Base-by-base conservation (phyloP, 2,113 vertebrate genomes). In the Osmerus eperlanus region DNA sequence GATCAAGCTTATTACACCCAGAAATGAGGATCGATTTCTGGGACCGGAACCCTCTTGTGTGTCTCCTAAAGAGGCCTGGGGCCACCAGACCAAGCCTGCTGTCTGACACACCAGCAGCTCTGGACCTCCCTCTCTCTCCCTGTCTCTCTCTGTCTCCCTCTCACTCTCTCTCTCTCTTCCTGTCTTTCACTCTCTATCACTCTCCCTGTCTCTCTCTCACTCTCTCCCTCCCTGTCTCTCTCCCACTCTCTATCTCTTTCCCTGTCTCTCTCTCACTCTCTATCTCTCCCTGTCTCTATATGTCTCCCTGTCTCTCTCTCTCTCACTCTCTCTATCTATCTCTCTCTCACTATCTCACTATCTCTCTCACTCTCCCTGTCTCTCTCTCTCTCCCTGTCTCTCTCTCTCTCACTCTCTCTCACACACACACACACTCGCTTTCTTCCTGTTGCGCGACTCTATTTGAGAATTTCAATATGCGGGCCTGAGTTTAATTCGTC, bases 21-120 rank as follows among this genome's bases (percentile, higher is more conserved):
- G 75, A 63, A 65, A 83, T 73, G 23, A 58, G 75, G 75, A 86
- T 86, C 75, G 74, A 83, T 86, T 78, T 80, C 52, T 78, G 72
- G 21, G 4, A 64, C 53, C 58, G 19, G 51, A 53, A 15, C 61
- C 65, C 54, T 73, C 75, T 73, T 61, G 21, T 28, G 73, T 76
- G 79, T 21, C 14, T 19, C 72, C 68, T 78, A 67, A 80, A 80
- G 80, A 75, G 71, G 68, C 80, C 63, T 41, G 69, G 62, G 63
- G 69, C 41, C 75, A 32, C 65, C 73, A 36, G 9, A 73, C 41
- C 68, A 47, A 47, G 68, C 28, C 23, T 16, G 36, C 47, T 25
- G 73, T 73, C 74, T 70, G 41, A 84, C 83, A 84, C 78, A 81
- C 69, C 76, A 83, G 23, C 71, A 69, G 14, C 67, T 71, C 59